Conservation (phyloP, 2,888 invertebrate genomes). For the Oxyteleia sp. region DNA sequence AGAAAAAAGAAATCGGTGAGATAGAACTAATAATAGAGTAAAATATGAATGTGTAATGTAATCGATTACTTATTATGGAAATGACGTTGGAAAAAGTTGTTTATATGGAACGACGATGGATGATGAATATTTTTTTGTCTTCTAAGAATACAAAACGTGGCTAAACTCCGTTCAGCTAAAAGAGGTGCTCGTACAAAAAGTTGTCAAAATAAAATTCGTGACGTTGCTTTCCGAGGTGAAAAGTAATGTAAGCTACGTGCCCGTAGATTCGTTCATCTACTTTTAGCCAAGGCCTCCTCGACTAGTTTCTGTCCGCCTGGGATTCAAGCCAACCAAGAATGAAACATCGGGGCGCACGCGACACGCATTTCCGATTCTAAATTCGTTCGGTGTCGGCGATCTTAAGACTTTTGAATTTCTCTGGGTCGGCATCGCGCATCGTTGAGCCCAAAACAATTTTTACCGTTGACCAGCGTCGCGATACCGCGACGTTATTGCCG, state of each 20-base stretch:
- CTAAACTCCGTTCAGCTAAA: too few species aligned
- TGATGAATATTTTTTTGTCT: too few species aligned
- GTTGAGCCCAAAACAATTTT: slow-evolving; percentile 64
- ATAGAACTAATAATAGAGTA: too few species aligned
- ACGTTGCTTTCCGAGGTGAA: slow-evolving; percentile 59
- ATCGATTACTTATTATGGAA: too few species aligned
- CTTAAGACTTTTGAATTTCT: slow-evolving; percentile 69
- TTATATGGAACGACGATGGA: too few species aligned
- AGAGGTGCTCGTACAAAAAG: too few species aligned
- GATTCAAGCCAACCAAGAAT: slow-evolving; percentile 81
- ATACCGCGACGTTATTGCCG: slow-evolving; percentile 9
- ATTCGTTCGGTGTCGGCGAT: slow-evolving; percentile 79
- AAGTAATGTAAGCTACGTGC: slow-evolving; percentile 60
- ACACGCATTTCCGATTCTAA: slow-evolving; percentile 86
- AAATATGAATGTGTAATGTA: too few species aligned
- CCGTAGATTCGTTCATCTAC: slow-evolving; percentile 80
- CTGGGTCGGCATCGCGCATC: slow-evolving; percentile 52
- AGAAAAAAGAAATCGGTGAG: too few species aligned
- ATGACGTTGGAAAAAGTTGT: too few species aligned
- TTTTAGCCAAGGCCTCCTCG: slow-evolving; percentile 86
- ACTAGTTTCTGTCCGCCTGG: slow-evolving; percentile 79
- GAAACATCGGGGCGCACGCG: slow-evolving; percentile 79
- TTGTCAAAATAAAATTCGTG: slow-evolving; percentile 15
- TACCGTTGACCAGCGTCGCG: slow-evolving; percentile 33
- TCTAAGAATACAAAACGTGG: too few species aligned